phyloP scores from a whole-genome alignment of 30 jellyfish, hydroid and myxozoan genomes.

The Catostylus mosaicus region DNA sequence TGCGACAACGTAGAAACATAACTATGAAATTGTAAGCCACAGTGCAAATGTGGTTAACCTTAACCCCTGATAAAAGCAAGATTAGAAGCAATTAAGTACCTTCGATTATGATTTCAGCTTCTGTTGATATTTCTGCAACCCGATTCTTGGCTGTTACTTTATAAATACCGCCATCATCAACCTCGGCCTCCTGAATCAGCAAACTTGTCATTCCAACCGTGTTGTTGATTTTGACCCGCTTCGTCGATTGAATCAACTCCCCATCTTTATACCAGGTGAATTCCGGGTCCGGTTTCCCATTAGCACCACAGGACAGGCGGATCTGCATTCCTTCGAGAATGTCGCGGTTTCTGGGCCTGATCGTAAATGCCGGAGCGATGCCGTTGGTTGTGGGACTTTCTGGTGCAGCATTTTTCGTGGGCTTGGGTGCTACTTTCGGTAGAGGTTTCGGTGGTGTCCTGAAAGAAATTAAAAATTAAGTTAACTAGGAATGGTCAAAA shows the following conservation, averaged over 20 bases:
- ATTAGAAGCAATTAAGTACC: slow-evolving; percentile 38
- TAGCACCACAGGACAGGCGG: slow-evolving; percentile 76
- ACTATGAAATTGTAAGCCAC: background rate
- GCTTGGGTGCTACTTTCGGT: slow-evolving; percentile 74
- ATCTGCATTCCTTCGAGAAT: slow-evolving; percentile 80
- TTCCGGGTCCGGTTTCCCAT: slow-evolving; percentile 79
- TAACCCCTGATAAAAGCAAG: background rate
- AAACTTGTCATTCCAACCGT: slow-evolving; percentile 77
- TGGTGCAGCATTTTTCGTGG: slow-evolving; percentile 22
- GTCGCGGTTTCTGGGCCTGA: slow-evolving; percentile 74
- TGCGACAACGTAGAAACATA: background rate
- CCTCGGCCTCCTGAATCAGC: slow-evolving; percentile 77
- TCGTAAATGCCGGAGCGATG: slow-evolving; percentile 73
- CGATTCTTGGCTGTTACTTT: slow-evolving; percentile 82
- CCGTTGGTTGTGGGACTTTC: slow-evolving; percentile 34
- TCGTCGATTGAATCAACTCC: slow-evolving; percentile 58
- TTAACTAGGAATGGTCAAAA: too few relatives aligned
- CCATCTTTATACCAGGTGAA: slow-evolving; percentile 89
- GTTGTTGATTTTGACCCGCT: slow-evolving; percentile 53
- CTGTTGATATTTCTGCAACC: slow-evolving; percentile 78
- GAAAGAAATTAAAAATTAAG: too few relatives aligned
- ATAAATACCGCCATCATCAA: slow-evolving; percentile 81
- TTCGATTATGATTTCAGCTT: slow-evolving; percentile 82
- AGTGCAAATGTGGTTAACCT: background rate
- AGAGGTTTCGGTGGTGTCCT: slow-evolving; percentile 83